phyloP scores from a whole-genome alignment of 2,888 invertebrate species.

The Steinernema scapterisci region DNA sequence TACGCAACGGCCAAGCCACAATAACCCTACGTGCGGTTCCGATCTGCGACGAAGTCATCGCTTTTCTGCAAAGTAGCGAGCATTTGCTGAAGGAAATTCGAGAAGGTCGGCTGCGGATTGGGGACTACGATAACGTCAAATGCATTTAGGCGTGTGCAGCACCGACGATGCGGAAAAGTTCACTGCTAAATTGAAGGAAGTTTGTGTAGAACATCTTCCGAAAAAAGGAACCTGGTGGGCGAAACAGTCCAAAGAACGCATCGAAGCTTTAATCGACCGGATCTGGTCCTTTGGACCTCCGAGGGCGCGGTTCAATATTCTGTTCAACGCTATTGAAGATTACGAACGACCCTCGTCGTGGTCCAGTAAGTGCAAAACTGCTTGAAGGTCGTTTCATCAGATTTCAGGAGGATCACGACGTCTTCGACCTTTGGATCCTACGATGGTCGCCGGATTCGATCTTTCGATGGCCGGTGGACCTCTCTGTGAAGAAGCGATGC shows the following conservation, averaged over 20 bases:
- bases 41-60: constrained; percentile 46
- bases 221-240: constrained; percentile 64
- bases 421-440: constrained; percentile 53
- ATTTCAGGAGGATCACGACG: constrained; percentile 32
- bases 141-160: constrained; percentile 29
- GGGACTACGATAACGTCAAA: no score
- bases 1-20: constrained; percentile 49
- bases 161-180: constrained; percentile 34
- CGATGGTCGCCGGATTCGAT: constrained; percentile 61
- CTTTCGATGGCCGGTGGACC: constrained; percentile 77
- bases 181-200: constrained; percentile 36
- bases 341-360: constrained; percentile 70
- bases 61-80: constrained; percentile 49
- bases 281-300: constrained; percentile 91
- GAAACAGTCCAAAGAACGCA: constrained; percentile 51
- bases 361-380: constrained; percentile 35
- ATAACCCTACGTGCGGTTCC: constrained; percentile 61
- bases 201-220: constrained; percentile 46
- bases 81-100: constrained; percentile 44
- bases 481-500: constrained; percentile 93
- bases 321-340: constrained; percentile 80
- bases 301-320: constrained; percentile 84
- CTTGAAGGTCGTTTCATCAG: neutral
- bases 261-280: constrained; percentile 65
- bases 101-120: constrained; percentile 38